Evolutionary conservation across 2,888 invertebrate genomes (phyloP).

Genomic region (Drosophila demipolita): DNA sequence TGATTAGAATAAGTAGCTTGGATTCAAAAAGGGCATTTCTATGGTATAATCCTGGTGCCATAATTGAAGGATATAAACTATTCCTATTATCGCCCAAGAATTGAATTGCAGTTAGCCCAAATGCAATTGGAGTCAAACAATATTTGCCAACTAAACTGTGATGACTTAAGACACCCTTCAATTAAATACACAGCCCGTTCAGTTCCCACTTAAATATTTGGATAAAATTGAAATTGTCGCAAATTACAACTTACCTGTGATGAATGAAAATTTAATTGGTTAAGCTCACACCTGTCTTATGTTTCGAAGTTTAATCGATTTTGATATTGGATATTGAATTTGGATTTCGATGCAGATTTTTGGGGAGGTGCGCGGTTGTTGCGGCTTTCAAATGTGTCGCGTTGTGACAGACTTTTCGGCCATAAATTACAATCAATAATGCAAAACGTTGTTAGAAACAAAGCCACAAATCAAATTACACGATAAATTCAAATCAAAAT

Average conservation of each 20-base stretch:
- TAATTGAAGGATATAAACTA: neutral
- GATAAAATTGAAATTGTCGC: slow-evolving; percentile 36
- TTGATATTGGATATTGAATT: slow-evolving; percentile 3
- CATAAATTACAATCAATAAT: slow-evolving; percentile 62
- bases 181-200: neutral
- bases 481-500: slow-evolving; percentile 34
- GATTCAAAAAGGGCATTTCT: neutral
- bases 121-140: slow-evolving; percentile 40
- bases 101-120: slow-evolving; percentile 11
- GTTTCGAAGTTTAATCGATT: slow-evolving; percentile 11
- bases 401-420: slow-evolving; percentile 31
- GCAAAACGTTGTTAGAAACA: slow-evolving; percentile 46
- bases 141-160: slow-evolving; percentile 15
- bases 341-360: slow-evolving; percentile 19
- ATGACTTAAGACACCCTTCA: slow-evolving; percentile 4
- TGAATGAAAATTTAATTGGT: slow-evolving; percentile 51
- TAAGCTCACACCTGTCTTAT: slow-evolving; percentile 33
- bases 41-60: neutral
- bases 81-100: neutral
- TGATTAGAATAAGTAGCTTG: neutral
- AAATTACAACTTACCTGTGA: slow-evolving; percentile 55
- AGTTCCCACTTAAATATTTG: slow-evolving; percentile 6
- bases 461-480: slow-evolving; percentile 57
- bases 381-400: slow-evolving; percentile 26
- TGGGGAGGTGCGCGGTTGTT: neutral